Conservation (phyloP, 2,113 vertebrate genomes). For the Aphyosemion australe region DNA sequence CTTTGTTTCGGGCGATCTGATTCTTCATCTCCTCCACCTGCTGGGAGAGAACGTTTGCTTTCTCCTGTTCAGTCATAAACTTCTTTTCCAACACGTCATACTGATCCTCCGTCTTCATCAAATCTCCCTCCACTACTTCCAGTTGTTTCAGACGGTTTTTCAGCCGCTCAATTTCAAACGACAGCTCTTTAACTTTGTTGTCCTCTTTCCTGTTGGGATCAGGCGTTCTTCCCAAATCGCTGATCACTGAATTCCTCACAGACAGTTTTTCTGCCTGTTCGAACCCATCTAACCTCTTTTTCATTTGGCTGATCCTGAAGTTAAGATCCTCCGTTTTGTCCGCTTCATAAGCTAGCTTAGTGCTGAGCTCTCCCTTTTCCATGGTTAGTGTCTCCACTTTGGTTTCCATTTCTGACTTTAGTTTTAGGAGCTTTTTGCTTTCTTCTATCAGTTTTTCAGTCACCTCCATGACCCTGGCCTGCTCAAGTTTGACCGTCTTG, state of each 20-base stretch:
- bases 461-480: slow-evolving; percentile 94
- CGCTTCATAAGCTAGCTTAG: slow-evolving; percentile 84
- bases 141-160: slow-evolving; percentile 92
- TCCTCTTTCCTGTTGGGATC: slow-evolving; percentile 79
- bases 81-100: slow-evolving; percentile 93
- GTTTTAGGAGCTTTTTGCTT: slow-evolving; percentile 93
- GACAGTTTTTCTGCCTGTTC: slow-evolving; percentile 87
- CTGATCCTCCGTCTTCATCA: slow-evolving; percentile 97
- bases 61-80: slow-evolving; percentile 93
- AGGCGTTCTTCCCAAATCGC: slow-evolving; percentile 64
- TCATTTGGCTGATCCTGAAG: slow-evolving; percentile 84
- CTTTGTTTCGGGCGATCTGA: slow-evolving; percentile 90
- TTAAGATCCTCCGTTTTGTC: slow-evolving; percentile 87
- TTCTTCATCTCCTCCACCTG: slow-evolving; percentile 94
- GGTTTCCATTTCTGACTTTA: slow-evolving; percentile 97
- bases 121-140: slow-evolving; percentile 93
- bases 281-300: slow-evolving; percentile 87
- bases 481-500: slow-evolving; percentile 88
- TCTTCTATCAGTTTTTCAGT: slow-evolving; percentile 97
- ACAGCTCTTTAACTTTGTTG: slow-evolving; percentile 90
- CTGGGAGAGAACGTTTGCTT: slow-evolving; percentile 90
- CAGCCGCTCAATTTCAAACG: slow-evolving; percentile 89
- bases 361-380: slow-evolving; percentile 87
- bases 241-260: slow-evolving; percentile 77
- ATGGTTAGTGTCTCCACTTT: slow-evolving; percentile 85